Evolutionary conservation across 2,113 vertebrate species (phyloP).

Genomic region (Bubo bubo): DNA sequence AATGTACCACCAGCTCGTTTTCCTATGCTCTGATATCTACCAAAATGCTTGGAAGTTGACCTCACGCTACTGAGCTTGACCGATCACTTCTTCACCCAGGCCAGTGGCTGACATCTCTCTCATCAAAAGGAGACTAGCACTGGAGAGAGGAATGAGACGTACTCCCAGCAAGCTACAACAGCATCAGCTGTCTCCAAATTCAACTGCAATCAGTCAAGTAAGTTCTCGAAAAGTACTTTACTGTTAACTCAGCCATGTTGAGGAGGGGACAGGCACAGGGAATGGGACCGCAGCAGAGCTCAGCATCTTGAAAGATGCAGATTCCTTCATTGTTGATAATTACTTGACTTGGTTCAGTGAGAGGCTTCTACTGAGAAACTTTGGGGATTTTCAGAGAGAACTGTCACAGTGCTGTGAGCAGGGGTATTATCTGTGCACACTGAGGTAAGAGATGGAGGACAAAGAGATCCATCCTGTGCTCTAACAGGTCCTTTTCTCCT

Average conservation of each 20-base stretch:
- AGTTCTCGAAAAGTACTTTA: neutral
- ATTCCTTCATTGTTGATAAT: neutral
- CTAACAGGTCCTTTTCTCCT: neutral
- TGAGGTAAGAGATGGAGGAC: neutral
- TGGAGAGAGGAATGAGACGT: rapidly evolving
- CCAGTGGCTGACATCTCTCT: neutral
- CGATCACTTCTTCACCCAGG: neutral
- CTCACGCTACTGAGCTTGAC: rapidly evolving
- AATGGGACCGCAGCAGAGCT: neutral
- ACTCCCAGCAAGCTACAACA: neutral
- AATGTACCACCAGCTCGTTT: neutral
- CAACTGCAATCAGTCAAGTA: neutral
- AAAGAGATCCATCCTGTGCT: neutral
- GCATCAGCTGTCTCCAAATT: neutral
- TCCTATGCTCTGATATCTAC: neutral
- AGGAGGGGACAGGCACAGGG: neutral
- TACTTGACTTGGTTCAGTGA: neutral
- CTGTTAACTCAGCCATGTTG: neutral
- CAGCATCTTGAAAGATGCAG: neutral
- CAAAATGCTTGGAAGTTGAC: neutral
- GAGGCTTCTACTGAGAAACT: neutral
- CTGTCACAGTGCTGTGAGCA: neutral
- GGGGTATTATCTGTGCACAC: too few species aligned
- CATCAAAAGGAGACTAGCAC: neutral
- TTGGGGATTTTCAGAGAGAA: neutral